Base-by-base conservation (phyloP, 2,888 invertebrate species). In the Linnaemya vulpina region DNA sequence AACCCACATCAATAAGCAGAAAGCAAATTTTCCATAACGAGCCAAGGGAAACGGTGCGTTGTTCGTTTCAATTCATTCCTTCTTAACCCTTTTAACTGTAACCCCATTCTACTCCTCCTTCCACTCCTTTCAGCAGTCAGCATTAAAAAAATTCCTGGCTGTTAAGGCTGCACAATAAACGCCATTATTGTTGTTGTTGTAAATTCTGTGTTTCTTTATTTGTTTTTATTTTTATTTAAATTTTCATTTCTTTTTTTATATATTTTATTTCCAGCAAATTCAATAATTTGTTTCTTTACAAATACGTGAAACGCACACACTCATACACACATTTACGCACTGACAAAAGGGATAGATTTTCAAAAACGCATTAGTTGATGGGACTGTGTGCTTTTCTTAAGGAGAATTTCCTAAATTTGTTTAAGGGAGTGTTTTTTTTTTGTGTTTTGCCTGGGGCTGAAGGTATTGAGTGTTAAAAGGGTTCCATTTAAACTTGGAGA, bases 391-490 rank as follows among this genome's bases (percentile, higher is more conserved):
- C n/a, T 51, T 75, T 51, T 53, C 62, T 38, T 38, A 22, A 13
- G n/a, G 1, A 60, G 49, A 25, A 38, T 68, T 76, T 65, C 49
- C 11, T 35, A 25, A 40, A 67, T 73, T 15, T 77, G 20, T 58
- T 82, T 60, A 68, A 62, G 73, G 73, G 62, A 51, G 49, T 51
- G 20, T 51, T 17, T 20, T 51, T 49, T 17, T n/a, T 4, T 40
- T 55, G 22, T 53, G 0, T 55, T 49, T 1, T 20, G 20, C 0
- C 30, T 1, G n/a, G 60, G 35, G 15, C 15, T 51, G 73, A 40
- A 73, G 43, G 46, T 53, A 51, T 63, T 55, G 65, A 70, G 25
- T 68, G 51, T 79, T 46, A 70, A 83, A 84, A 79, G 81, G 81
- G 67, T 84, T 77, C 77, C 63, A 68, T 58, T 77, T 55, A 73